Percentiles rank a stretch among this genome's conserved stretches.
Conservation (phyloP, 1,140 invertebrate species). For the Gerris buenoi region DNA sequence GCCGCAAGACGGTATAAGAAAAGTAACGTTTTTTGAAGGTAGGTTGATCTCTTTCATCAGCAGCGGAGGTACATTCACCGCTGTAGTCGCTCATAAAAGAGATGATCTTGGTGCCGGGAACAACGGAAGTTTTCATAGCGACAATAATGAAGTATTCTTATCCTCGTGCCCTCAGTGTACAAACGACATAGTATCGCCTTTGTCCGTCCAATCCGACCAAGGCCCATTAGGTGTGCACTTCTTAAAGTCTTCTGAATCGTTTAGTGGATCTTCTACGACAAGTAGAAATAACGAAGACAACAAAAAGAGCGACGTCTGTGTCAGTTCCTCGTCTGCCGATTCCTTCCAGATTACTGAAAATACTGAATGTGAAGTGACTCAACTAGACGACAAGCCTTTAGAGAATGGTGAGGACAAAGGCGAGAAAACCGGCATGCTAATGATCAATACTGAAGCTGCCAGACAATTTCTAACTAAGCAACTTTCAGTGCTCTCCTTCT, state of each 20-base stretch:
- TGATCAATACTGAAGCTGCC: conserved; percentile 53
- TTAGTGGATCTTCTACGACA: conserved; percentile 33
- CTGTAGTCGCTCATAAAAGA: conserved; percentile 45
- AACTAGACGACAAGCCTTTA: conserved; percentile 24
- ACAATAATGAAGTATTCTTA: conserved; percentile 41
- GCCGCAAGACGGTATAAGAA: conserved; percentile 36
- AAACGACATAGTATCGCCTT: conserved; percentile 28
- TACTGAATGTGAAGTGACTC: conserved; percentile 17
- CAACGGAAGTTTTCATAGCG: conserved; percentile 37
- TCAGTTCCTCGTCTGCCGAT: conserved; percentile 19
- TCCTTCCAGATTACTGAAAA: conserved; percentile 3
- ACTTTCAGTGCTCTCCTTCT: conserved; percentile 52
- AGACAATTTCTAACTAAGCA: conserved; percentile 52
- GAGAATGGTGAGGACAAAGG: conserved; percentile 37
- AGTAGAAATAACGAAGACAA: conserved; percentile 30
- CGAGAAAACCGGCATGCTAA: conserved; percentile 39
- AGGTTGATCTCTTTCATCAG: conserved; percentile 41
- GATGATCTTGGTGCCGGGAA: conserved; percentile 33
- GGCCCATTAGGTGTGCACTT: conserved; percentile 31
- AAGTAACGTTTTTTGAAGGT: conserved; percentile 50
- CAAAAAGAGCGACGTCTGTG: conserved; percentile 20
- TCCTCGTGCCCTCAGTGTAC: conserved; percentile 41
- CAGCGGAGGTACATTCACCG: conserved; percentile 47
- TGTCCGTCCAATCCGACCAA: conserved; percentile 30
- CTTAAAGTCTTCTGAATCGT: conserved; percentile 35